These are phyloP conservation scores for Burhinus bistriatus DNA, from an alignment of 2,113 vertebrate species.

Conservation along the genomic window DNA sequence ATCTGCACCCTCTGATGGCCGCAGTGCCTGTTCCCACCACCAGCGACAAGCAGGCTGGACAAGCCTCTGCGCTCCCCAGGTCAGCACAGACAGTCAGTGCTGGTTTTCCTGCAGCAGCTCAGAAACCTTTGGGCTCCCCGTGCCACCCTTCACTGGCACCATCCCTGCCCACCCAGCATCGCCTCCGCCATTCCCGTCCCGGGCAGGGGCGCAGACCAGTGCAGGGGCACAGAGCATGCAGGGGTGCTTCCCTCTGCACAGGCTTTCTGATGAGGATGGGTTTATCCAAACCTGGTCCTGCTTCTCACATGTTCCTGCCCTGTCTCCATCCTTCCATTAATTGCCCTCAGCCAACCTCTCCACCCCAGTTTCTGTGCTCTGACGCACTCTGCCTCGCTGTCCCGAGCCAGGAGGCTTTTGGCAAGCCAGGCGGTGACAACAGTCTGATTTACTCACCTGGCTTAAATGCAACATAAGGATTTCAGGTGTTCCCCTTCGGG, in stretches of 20 bases:
- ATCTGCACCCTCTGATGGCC: background rate
- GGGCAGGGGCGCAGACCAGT: background rate
- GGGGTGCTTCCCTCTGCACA: background rate
- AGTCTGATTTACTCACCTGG: background rate
- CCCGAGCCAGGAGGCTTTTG: background rate
- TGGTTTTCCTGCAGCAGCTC: background rate
- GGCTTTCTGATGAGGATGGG: background rate
- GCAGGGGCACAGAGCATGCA: background rate
- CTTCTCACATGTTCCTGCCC: background rate
- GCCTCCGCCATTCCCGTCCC: background rate
- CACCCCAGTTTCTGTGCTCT: fast-evolving
- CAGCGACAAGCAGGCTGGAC: background rate
- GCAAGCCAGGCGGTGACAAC: background rate
- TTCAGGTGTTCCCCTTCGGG: background rate
- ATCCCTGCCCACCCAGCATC: fast-evolving
- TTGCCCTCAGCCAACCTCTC: fast-evolving
- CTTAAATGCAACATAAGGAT: background rate
- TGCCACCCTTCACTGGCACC: constrained; percentile 11
- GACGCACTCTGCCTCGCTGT: background rate
- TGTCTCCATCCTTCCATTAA: background rate
- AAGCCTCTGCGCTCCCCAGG: fast-evolving
- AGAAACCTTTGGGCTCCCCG: background rate
- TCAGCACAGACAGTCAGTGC: background rate
- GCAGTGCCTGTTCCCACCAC: background rate
- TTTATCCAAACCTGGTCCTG: background rate